Conservation (phyloP, 2,113 vertebrate species). For the Tragelaphus scriptus region DNA sequence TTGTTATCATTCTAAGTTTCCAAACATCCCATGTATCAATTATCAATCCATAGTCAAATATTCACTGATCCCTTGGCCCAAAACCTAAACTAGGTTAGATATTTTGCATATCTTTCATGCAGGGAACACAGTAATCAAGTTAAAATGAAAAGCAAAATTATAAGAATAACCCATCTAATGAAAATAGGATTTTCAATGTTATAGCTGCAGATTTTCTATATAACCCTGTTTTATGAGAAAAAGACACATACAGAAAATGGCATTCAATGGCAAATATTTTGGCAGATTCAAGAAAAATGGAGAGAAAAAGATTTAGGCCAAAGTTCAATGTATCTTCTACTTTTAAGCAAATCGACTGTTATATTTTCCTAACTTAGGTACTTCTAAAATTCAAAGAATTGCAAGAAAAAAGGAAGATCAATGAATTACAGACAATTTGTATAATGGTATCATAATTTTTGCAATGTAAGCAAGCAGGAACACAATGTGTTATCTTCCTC, state of each 20-base stretch:
- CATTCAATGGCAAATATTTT: background rate
- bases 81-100: background rate
- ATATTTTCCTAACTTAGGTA: background rate
- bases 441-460: slow-evolving; percentile 36
- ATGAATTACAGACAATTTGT: slow-evolving; percentile 23
- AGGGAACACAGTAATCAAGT: background rate
- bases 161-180: background rate
- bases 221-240: background rate
- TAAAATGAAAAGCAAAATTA: background rate
- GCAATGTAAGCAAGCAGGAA: slow-evolving; percentile 34
- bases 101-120: background rate
- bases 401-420: background rate
- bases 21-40: background rate
- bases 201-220: background rate
- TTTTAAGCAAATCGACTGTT: background rate
- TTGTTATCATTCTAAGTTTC: background rate
- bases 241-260: background rate
- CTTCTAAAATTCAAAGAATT: slow-evolving; percentile 34
- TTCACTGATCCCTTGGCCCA: background rate
- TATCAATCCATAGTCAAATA: background rate
- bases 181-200: background rate
- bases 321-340: background rate
- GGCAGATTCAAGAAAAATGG: background rate
- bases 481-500: slow-evolving; percentile 4
- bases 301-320: background rate